Percentiles rank a stretch among this genome's conserved stretches.
Evolutionary conservation across 92 coral and sea anemone species (phyloP).

Genomic region (Pocillopora grandis): DNA sequence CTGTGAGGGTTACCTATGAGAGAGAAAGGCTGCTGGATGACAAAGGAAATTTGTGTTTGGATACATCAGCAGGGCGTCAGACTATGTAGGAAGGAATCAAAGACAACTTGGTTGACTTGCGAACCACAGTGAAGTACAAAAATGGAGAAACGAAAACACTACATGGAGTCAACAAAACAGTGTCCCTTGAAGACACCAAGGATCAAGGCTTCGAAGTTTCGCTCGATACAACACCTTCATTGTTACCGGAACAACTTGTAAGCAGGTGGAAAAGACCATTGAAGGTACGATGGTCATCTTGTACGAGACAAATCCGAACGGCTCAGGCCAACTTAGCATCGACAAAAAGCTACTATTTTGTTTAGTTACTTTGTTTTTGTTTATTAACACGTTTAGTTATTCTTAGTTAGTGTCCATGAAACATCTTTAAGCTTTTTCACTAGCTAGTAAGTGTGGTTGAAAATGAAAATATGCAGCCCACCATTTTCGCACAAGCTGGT

Average conservation of each 20-base stretch:
- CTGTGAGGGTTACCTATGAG: slow-evolving; percentile 23
- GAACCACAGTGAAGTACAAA: slow-evolving; percentile 31
- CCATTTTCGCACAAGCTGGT: too few species aligned
- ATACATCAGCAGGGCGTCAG: too few species aligned
- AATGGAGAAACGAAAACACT: neutral
- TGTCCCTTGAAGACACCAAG: slow-evolving; percentile 21
- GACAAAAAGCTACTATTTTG: too few species aligned
- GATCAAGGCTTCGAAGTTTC: slow-evolving; percentile 30
- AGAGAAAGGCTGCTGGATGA: slow-evolving; percentile 15
- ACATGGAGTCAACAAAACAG: neutral
- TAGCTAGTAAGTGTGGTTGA: too few species aligned
- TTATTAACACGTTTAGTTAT: neutral
- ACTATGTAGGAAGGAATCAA: slow-evolving; percentile 19
- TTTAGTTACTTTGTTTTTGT: neutral
- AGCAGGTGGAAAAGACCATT: slow-evolving; percentile 18
- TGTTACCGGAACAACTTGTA: slow-evolving; percentile 11
- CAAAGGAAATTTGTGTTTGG: slow-evolving; percentile 5
- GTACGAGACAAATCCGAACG: slow-evolving; percentile 43
- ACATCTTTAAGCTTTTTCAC: neutral
- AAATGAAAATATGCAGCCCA: too few species aligned
- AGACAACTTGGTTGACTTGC: slow-evolving; percentile 11
- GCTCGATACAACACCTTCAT: slow-evolving; percentile 10
- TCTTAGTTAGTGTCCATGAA: neutral
- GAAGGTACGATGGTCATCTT: slow-evolving; percentile 24
- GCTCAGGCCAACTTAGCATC: neutral